These are phyloP conservation scores for Pseudochirops corinnae DNA, from an alignment of 2,797 vertebrate species.

Conservation along the genomic window DNA sequence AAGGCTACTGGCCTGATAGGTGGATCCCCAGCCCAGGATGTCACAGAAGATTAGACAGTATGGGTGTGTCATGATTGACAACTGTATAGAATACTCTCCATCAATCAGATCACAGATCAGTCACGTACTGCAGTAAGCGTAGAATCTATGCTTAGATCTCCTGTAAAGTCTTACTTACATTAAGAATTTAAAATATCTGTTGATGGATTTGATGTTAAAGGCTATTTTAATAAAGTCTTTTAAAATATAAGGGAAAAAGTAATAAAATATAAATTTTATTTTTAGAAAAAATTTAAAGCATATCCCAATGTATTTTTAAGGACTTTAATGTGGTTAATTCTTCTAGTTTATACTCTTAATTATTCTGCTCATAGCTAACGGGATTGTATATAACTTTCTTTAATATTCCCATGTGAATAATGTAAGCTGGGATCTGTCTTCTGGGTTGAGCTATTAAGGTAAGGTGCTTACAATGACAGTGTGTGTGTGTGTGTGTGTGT, in stretches of 20 bases:
- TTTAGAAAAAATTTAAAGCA: background rate
- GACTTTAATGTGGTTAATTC: background rate
- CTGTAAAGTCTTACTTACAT: background rate
- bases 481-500: too few species aligned
- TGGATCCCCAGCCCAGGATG: background rate
- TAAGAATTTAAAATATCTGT: background rate
- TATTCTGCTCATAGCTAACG: slow-evolving; percentile 5
- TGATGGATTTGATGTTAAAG: background rate
- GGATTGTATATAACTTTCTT: background rate
- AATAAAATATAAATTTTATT: background rate
- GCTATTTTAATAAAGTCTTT: background rate
- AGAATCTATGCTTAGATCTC: background rate
- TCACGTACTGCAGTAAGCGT: background rate
- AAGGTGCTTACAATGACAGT: background rate
- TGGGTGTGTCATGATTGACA: background rate
- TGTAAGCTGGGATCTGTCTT: background rate
- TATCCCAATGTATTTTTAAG: background rate
- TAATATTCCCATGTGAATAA: background rate
- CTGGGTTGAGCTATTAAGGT: background rate
- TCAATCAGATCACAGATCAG: background rate
- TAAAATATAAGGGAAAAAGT: background rate
- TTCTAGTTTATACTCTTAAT: background rate
- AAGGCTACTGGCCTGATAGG: background rate
- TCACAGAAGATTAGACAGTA: background rate
- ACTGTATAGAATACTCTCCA: background rate